These are phyloP conservation scores for Drosophila grimshawi DNA, from an alignment of 1,140 invertebrate genomes.

Conservation along the genomic window DNA sequence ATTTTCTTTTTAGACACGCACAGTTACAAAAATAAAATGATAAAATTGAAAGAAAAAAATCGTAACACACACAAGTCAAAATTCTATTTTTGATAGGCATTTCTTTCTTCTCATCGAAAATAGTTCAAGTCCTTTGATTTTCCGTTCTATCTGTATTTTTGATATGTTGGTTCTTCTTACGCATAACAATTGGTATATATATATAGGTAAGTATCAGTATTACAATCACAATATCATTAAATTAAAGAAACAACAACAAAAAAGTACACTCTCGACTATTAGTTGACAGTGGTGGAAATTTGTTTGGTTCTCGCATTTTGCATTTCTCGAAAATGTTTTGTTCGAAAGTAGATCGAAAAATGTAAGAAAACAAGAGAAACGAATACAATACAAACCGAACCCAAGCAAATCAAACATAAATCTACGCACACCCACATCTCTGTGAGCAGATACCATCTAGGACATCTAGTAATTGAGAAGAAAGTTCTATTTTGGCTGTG, in stretches of 20 bases:
- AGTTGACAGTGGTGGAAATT: slow-evolving; percentile 26
- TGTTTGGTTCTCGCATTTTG: slow-evolving; percentile 29
- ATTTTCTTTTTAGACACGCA: slow-evolving; percentile 48
- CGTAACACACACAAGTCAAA: slow-evolving; percentile 44
- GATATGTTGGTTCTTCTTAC: slow-evolving; percentile 35
- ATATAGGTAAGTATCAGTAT: background rate
- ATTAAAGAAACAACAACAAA: slow-evolving; percentile 70
- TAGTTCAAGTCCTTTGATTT: slow-evolving; percentile 35
- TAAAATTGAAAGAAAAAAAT: slow-evolving; percentile 22
- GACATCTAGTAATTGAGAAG: background rate
- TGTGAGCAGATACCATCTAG: slow-evolving; percentile 3
- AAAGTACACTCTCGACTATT: slow-evolving; percentile 64
- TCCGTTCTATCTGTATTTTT: slow-evolving; percentile 4
- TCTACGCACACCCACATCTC: slow-evolving; percentile 9
- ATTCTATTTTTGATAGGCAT: slow-evolving; percentile 10
- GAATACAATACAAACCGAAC: slow-evolving; percentile 56
- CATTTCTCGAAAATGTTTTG: slow-evolving; percentile 25
- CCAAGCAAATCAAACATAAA: slow-evolving; percentile 71
- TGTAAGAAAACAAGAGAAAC: slow-evolving; percentile 10
- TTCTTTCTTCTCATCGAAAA: slow-evolving; percentile 30
- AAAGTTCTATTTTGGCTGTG: slow-evolving; percentile 3
- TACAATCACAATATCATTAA: slow-evolving; percentile 30
- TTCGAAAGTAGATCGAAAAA: slow-evolving; percentile 13
- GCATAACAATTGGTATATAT: slow-evolving; percentile 29
- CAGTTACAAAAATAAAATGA: slow-evolving; percentile 36